A percentile compares a stretch with the other conserved stretches of the same genome.
phyloP scores from a whole-genome alignment of 2,113 vertebrate species.

The Gallinago jamesoni region DNA sequence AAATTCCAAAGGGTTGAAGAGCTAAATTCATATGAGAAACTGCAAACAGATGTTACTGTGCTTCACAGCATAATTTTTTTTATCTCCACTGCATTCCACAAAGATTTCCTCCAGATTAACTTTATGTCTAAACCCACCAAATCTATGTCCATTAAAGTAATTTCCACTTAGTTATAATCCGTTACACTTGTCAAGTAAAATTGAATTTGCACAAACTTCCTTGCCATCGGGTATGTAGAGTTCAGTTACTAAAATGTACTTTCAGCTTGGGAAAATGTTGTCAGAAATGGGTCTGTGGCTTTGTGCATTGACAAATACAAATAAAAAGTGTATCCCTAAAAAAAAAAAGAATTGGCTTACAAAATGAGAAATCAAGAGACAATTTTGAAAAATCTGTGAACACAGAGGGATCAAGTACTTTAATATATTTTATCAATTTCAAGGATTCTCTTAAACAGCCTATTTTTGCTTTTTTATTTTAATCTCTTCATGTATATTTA shows the following conservation, averaged over 20 bases:
- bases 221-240: not conserved
- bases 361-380: not conserved
- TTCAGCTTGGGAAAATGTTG: not conserved
- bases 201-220: not conserved
- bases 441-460: not conserved
- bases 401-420: not conserved
- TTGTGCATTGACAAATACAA: not conserved
- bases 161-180: not conserved
- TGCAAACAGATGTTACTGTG: not conserved
- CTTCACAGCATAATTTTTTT: not conserved
- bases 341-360: not conserved
- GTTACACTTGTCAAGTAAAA: not conserved
- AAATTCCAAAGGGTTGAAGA: not conserved
- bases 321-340: not conserved
- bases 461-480: not conserved
- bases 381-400: not conserved
- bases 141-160: not conserved
- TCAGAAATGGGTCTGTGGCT: not conserved
- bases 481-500: not conserved
- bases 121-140: not conserved
- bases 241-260: conserved; percentile 16
- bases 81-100: not conserved
- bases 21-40: not conserved
- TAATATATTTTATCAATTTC: not conserved
- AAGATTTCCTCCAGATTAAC: not conserved